Conservation (phyloP, 2,888 invertebrate species). For the Himalopsyche kuldschensis region DNA sequence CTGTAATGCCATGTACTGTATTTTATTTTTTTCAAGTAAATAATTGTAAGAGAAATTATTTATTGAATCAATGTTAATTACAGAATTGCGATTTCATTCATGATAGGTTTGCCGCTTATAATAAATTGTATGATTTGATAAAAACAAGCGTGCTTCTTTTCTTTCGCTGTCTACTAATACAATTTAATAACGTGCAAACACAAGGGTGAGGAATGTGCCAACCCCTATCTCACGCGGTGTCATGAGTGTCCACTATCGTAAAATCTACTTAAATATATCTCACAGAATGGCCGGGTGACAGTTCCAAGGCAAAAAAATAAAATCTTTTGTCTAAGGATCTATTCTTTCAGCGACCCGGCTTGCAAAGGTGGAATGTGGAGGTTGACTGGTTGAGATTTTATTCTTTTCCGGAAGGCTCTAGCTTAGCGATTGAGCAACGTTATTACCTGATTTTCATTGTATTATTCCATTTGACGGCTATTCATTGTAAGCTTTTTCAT, state of each 20-base stretch:
- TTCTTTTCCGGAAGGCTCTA: not conserved
- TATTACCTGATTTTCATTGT: not conserved
- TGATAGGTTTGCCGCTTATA: no score
- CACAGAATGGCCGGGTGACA: not conserved
- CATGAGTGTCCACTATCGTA: slow-evolving; percentile 2
- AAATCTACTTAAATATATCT: slow-evolving; percentile 4
- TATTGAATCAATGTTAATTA: no score
- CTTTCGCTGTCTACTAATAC: not conserved
- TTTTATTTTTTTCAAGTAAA: no score
- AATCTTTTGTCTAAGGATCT: not conserved
- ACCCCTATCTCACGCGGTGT: not conserved
- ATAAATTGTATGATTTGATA: no score
- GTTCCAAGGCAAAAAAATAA: not conserved
- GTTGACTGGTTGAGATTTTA: not conserved
- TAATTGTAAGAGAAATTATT: no score
- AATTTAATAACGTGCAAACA: not conserved
- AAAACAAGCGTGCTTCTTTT: not conserved
- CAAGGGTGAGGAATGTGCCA: not conserved
- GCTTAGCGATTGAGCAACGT: not conserved
- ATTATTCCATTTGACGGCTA: not conserved
- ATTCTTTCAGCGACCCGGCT: not conserved
- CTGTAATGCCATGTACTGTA: no score
- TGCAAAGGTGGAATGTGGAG: not conserved
- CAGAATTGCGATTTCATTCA: no score
- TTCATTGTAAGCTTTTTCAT: no score